These are phyloP conservation scores for Theocolax elegans DNA, from an alignment of 1,140 invertebrate species.

Conservation along the genomic window DNA sequence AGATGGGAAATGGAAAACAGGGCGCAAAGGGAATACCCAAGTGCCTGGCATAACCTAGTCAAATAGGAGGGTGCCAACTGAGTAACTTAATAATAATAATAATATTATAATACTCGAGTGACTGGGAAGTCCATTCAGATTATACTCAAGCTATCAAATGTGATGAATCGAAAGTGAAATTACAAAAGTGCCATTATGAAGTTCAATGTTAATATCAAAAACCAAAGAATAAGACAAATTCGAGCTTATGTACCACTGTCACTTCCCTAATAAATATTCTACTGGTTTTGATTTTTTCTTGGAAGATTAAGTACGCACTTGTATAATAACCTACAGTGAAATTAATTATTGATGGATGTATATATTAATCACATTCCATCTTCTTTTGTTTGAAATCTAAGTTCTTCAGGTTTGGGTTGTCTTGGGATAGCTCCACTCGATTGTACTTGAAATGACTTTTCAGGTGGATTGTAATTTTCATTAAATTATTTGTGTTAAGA, in stretches of 20 bases:
- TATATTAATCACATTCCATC: constrained; percentile 79
- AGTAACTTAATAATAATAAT: too few relatives aligned
- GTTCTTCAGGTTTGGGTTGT: constrained; percentile 75
- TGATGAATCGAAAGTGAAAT: too few relatives aligned
- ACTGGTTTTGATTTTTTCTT: constrained; percentile 85
- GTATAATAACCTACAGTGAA: constrained; percentile 73
- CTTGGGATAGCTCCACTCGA: constrained; percentile 78
- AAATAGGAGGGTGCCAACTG: too few relatives aligned
- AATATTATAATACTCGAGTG: too few relatives aligned
- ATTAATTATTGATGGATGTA: constrained; percentile 86
- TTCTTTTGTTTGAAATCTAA: constrained; percentile 80
- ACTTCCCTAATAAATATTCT: constrained; percentile 84
- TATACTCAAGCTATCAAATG: too few relatives aligned
- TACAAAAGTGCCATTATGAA: constrained; percentile 79
- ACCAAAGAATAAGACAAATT: constrained; percentile 84
- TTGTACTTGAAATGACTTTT: constrained; percentile 78
- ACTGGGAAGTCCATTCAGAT: too few relatives aligned
- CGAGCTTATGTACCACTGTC: constrained; percentile 81
- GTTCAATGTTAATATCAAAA: constrained; percentile 77
- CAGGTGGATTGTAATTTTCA: constrained; percentile 78
- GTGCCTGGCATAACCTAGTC: too few relatives aligned
- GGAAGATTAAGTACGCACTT: constrained; percentile 84
- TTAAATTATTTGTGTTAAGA: constrained; percentile 82
- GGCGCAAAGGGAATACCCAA: too few relatives aligned
- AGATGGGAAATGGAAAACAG: too few relatives aligned